Conservation (phyloP, 1,140 invertebrate species). For the Pachypsylla venusta region DNA sequence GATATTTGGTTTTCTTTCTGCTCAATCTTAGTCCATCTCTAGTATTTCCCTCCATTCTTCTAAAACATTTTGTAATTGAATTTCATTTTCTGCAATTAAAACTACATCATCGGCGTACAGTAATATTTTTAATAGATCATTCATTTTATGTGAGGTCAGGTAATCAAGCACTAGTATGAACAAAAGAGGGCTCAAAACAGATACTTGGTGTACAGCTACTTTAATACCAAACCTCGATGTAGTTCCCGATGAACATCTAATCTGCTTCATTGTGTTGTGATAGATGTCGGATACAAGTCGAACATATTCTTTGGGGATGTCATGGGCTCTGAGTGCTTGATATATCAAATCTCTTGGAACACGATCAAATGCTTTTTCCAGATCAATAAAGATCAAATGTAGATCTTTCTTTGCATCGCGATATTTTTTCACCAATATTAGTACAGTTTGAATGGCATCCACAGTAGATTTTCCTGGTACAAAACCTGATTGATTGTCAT, state of each 20-base stretch:
- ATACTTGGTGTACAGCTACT: not conserved
- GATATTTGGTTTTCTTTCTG: not conserved
- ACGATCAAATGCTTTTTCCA: constrained; percentile 11
- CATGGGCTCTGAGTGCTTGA: not conserved
- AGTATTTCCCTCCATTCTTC: not conserved
- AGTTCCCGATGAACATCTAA: not conserved
- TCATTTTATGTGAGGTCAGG: not conserved
- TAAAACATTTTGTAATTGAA: not conserved
- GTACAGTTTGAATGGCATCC: not conserved
- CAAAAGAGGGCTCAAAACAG: not conserved
- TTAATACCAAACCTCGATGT: not conserved
- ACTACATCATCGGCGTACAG: not conserved
- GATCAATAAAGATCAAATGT: not conserved
- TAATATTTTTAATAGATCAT: not conserved
- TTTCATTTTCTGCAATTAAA: not conserved
- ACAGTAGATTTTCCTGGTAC: not conserved
- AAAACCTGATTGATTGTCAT: not conserved
- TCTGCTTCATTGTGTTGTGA: not conserved
- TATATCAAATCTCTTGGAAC: constrained; percentile 5
- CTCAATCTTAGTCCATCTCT: not conserved
- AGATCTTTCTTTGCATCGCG: not conserved
- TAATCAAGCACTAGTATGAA: not conserved
- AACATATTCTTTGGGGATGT: not conserved
- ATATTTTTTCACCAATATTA: not conserved
- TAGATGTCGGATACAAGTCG: not conserved